Percentiles rank a stretch among this genome's conserved stretches.
Conservation (phyloP, 2,113 vertebrate genomes). For the Notiomystis cincta region DNA sequence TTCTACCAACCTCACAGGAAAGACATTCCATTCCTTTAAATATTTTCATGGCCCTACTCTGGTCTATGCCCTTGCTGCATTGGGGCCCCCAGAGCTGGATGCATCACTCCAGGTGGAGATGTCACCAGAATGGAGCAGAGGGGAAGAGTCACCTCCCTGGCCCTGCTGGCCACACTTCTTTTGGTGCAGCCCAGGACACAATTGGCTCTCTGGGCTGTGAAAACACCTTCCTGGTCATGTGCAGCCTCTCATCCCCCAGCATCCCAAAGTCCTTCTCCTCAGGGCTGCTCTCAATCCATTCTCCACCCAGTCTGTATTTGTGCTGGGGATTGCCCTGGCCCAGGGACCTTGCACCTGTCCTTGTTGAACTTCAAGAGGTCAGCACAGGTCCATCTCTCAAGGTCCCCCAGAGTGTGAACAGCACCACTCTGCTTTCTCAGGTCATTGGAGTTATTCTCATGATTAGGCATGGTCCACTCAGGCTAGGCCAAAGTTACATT, state of each 20-base stretch:
- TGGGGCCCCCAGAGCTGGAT: neutral
- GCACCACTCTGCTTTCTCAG: neutral
- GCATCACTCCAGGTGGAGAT: neutral
- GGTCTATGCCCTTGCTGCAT: neutral
- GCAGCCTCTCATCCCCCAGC: neutral
- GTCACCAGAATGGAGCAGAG: neutral
- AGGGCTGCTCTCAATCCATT: neutral
- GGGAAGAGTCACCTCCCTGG: neutral
- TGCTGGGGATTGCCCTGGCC: neutral
- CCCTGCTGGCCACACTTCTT: neutral
- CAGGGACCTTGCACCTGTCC: neutral
- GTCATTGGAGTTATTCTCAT: neutral
- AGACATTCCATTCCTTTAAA: neutral
- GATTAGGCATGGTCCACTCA: neutral
- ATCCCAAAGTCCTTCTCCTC: neutral
- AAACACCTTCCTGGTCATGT: neutral
- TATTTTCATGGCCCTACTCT: neutral
- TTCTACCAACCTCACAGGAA: neutral
- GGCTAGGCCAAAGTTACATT: neutral
- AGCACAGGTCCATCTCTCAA: neutral
- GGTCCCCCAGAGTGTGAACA: neutral
- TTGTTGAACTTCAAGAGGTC: neutral
- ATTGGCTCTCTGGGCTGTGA: accelerated
- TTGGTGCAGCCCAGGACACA: neutral
- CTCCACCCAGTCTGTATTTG: neutral